Percentiles rank a stretch among this genome's conserved stretches.
Evolutionary conservation across 2,888 invertebrate genomes (phyloP).

Genomic region (Muschampia plurimacula): DNA sequence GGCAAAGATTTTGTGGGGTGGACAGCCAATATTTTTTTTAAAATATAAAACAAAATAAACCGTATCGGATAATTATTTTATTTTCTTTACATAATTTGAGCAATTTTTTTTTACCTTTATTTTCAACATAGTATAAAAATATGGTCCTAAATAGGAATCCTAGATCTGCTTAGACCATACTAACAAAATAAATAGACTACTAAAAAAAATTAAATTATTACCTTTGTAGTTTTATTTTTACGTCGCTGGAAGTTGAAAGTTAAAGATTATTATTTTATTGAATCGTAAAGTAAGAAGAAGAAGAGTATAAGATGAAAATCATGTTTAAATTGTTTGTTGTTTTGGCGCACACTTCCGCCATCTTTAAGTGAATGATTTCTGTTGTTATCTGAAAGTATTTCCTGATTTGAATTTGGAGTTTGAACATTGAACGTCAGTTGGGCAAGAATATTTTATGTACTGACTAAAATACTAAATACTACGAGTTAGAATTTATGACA

Average conservation of each 20-base stretch:
- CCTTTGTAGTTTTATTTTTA: neutral
- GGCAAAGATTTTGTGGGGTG: conserved; percentile 10
- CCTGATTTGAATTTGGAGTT: neutral
- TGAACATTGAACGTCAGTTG: neutral
- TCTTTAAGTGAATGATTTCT: conserved; percentile 32
- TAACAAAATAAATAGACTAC: no score
- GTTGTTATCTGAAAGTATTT: conserved; percentile 6
- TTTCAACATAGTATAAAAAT: no score
- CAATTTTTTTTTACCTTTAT: no score
- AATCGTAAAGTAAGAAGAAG: conserved; percentile 22
- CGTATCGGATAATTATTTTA: no score
- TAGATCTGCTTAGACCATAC: no score
- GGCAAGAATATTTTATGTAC: no score
- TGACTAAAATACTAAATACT: no score
- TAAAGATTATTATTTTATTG: conserved; percentile 17
- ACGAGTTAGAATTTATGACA: no score
- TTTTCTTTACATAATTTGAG: no score
- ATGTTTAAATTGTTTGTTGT: conserved; percentile 21
- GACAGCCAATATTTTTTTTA: neutral
- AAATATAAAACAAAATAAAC: no score
- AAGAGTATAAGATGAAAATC: conserved; percentile 6
- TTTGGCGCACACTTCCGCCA: conserved; percentile 30
- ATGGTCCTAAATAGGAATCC: no score
- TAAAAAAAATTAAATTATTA: neutral
- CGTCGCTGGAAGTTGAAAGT: neutral